Evolutionary conservation across 2,797 vertebrate genomes (phyloP).

Genomic region (Dermochelys coriacea): DNA sequence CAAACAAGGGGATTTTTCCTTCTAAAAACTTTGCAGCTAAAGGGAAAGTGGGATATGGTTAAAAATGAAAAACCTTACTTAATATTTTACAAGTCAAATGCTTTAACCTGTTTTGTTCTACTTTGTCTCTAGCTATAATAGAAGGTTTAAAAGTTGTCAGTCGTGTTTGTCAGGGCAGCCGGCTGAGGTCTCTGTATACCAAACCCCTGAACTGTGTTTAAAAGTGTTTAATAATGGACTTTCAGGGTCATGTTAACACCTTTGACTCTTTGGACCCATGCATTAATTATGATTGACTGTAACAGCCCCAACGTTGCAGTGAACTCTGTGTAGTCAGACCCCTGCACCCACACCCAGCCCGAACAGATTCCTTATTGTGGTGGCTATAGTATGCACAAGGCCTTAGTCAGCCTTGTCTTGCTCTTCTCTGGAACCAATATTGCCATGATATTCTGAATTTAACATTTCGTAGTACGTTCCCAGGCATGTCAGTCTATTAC

Average conservation of each 20-base stretch:
- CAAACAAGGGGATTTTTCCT: neutral
- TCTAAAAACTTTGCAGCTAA: neutral
- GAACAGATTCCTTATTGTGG: neutral
- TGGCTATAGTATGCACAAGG: fast-evolving
- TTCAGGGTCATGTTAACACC: neutral
- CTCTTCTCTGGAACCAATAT: neutral
- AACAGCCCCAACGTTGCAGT: neutral
- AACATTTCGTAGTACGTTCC: neutral
- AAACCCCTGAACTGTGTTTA: neutral
- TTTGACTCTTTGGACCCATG: neutral
- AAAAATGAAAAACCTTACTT: neutral
- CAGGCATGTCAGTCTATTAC: neutral
- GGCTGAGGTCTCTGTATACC: neutral
- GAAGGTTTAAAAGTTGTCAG: neutral
- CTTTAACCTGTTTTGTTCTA: neutral
- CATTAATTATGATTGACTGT: neutral
- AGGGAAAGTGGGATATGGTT: neutral
- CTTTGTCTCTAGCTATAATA: neutral
- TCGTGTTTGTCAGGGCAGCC: neutral
- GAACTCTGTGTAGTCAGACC: neutral
- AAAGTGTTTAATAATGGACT: neutral
- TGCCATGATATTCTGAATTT: fast-evolving
- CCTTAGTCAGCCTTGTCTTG: neutral
- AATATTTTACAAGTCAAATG: neutral
- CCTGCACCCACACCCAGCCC: neutral